Percentiles rank a stretch among this genome's conserved stretches.
Evolutionary conservation across 2,888 invertebrate genomes (phyloP).

Genomic region (Caenorhabditis wallacei): DNA sequence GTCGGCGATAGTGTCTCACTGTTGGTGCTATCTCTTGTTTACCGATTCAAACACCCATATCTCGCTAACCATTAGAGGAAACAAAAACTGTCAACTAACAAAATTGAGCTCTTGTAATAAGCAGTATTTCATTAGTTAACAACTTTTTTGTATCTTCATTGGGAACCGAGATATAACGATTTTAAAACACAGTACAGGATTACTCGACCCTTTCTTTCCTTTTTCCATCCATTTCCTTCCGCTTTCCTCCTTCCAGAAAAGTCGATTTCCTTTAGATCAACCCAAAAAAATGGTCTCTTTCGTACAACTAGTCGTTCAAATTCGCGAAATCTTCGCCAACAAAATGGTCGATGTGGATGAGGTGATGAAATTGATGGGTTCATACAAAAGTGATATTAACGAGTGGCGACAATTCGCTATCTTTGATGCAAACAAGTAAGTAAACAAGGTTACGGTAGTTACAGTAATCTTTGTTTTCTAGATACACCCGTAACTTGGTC

Average conservation of each 20-base stretch:
- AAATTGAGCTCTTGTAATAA: too few relatives aligned
- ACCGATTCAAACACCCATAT: too few relatives aligned
- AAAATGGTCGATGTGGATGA: slow-evolving; percentile 93
- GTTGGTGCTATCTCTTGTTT: too few relatives aligned
- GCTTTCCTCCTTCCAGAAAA: neutral
- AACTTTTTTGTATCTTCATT: too few relatives aligned
- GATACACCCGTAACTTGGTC: slow-evolving; percentile 96
- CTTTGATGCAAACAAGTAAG: slow-evolving; percentile 89
- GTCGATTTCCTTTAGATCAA: too few relatives aligned
- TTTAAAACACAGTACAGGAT: too few relatives aligned
- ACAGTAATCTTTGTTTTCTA: slow-evolving; percentile 82
- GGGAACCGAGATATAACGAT: too few relatives aligned
- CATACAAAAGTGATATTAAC: slow-evolving; percentile 91
- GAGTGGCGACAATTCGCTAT: slow-evolving; percentile 97
- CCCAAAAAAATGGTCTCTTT: slow-evolving; percentile 64
- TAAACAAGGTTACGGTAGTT: neutral
- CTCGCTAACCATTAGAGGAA: too few relatives aligned
- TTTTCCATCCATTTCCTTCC: neutral
- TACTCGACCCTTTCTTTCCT: too few relatives aligned
- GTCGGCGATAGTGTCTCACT: too few relatives aligned
- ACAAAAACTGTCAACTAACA: too few relatives aligned
- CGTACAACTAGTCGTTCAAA: slow-evolving; percentile 72
- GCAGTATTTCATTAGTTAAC: too few relatives aligned
- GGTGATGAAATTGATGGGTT: slow-evolving; percentile 88
- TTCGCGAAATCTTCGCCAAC: slow-evolving; percentile 82